A percentile compares a stretch with the other conserved stretches of the same genome.
Evolutionary conservation across 2,113 vertebrate genomes (phyloP).

Genomic region (Labrus mixtus): DNA sequence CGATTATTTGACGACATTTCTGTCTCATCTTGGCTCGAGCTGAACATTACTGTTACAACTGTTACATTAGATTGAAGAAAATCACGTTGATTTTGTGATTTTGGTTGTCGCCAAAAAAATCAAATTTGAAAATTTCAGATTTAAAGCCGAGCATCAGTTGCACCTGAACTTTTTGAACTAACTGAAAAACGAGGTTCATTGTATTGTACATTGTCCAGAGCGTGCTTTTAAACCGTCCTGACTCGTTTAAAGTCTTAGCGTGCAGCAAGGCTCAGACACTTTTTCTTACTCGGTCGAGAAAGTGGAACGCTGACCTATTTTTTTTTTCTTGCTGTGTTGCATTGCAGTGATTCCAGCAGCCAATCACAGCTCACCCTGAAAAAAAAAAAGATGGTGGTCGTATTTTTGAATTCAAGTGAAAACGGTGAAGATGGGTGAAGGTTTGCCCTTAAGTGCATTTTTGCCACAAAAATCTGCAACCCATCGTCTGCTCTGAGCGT

Average conservation of each 20-base stretch:
- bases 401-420: not conserved
- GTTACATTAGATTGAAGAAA: too few species aligned
- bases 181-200: too few species aligned
- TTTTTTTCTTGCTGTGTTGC: slow-evolving; percentile 24
- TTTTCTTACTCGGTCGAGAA: not conserved
- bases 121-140: too few species aligned
- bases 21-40: too few species aligned
- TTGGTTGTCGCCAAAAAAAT: too few species aligned
- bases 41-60: too few species aligned
- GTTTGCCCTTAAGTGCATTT: not conserved
- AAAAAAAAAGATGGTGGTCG: not conserved
- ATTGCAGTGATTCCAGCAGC: slow-evolving; percentile 10
- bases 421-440: not conserved
- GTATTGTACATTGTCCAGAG: too few species aligned
- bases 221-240: too few species aligned
- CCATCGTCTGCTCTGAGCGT: not conserved
- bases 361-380: not conserved
- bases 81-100: too few species aligned
- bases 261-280: not conserved
- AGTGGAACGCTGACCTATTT: slow-evolving; percentile 16
- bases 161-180: too few species aligned
- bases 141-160: too few species aligned
- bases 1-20: too few species aligned
- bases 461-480: not conserved
- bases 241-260: not conserved